Evolutionary conservation across 2,888 invertebrate species (phyloP).

Genomic region (Drosophila aldrichi): DNA sequence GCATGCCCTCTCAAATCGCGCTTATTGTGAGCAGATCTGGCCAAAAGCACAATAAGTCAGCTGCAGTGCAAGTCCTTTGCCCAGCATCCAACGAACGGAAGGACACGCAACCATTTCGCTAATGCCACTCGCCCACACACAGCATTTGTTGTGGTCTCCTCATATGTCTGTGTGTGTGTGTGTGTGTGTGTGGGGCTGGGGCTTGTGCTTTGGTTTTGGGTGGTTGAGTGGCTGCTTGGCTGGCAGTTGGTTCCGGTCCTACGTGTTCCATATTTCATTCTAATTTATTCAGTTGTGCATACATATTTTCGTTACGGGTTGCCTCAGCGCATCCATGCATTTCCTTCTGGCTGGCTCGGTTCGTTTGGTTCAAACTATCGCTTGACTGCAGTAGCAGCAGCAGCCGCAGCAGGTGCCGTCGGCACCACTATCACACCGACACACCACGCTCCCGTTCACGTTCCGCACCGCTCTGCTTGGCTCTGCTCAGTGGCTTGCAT

Average conservation of each 20-base stretch:
- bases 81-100: constrained; percentile 6
- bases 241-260: constrained; percentile 44
- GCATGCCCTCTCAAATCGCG: constrained; percentile 33
- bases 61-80: constrained; percentile 39
- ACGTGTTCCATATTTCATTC: constrained; percentile 80
- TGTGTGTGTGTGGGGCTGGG: not conserved
- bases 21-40: constrained; percentile 5
- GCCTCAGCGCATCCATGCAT: constrained; percentile 79
- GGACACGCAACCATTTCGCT: constrained; percentile 41
- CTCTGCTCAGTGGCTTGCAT: constrained; percentile 65
- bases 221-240: constrained; percentile 11
- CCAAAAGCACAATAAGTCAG: constrained; percentile 65
- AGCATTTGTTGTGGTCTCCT: constrained; percentile 65
- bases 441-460: not conserved
- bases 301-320: constrained; percentile 79
- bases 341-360: constrained; percentile 79
- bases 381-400: constrained; percentile 62
- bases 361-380: constrained; percentile 78
- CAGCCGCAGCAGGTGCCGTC: constrained; percentile 36
- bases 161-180: constrained; percentile 15
- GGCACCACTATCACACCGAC: constrained; percentile 9
- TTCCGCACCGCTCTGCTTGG: constrained; percentile 12
- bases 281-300: constrained; percentile 81
- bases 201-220: not conserved
- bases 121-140: constrained; percentile 43